Evolutionary conservation across 2,113 vertebrate genomes (phyloP), one percentile per base, ranked within the genome.

Genomic region (Epinephelus cyanopodus): DNA sequence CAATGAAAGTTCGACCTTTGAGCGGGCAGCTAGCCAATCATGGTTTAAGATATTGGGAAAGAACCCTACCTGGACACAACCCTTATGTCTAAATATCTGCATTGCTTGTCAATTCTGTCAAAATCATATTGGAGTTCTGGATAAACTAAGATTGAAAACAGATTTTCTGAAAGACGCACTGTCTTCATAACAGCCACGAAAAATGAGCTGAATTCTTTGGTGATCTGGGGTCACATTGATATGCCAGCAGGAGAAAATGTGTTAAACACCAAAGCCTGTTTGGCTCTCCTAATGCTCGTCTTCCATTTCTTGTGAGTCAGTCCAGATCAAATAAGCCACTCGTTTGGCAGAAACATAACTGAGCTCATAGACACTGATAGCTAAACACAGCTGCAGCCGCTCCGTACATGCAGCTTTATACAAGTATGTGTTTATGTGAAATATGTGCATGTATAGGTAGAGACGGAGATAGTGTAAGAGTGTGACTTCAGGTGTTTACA

Each of bases 361-460:
- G 84, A 90, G 93, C 93, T 74, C 45, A 88, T 91, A 85, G 83
- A 94, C 84, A 90, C 76, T 82, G 92, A 94, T 93, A 94, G 91
- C 94, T 93, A 95, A 96, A 96, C 96, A 96, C 96, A 97, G 96
- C 96, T 97, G 96, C 91, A 94, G 92, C 77, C 84, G 67, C 93
- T 93, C 87, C 90, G 42, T 90, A 77, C 90, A 78, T 85, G 85
- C 90, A 47, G 76, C 71, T 65, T 76, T 48, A 65, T 29, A 57
- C 0, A 4, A 14, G 53, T 53, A 15, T 33, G 61, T 72, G 60
- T 84, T 64, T 72, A 29, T 61, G 57, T 76, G 57, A 77, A 54
- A 54, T 19, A 13, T 76, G 75, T 50, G 68, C 73, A 48, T 61
- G 27, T 53, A 25, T 74, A 42, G 53, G 60, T 33, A 62, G 48